phyloP scores from a whole-genome alignment of 2,113 vertebrate species.

The Rissa tridactyla region DNA sequence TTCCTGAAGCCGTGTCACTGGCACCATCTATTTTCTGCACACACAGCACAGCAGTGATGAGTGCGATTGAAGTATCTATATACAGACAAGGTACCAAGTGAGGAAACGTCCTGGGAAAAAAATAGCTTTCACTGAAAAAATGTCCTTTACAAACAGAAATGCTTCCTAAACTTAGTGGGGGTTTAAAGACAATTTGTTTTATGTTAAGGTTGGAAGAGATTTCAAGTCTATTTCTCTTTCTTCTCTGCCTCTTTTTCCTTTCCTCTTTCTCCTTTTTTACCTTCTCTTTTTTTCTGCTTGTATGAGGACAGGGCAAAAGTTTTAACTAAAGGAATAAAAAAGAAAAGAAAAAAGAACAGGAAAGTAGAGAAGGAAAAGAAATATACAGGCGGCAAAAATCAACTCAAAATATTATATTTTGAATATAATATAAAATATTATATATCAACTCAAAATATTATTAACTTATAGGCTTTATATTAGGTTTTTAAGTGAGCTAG shows the following conservation, averaged over 20 bases:
- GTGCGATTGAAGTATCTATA: background rate
- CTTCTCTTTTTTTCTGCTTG: background rate
- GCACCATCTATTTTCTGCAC: slow-evolving; percentile 36
- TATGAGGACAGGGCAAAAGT: background rate
- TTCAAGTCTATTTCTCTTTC: background rate
- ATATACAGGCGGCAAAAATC: background rate
- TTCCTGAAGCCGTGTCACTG: background rate
- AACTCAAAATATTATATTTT: background rate
- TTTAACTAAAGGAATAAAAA: background rate
- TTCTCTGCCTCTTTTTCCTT: background rate
- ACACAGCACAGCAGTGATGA: background rate
- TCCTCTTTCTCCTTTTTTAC: background rate
- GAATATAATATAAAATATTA: too few species aligned
- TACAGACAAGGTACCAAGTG: background rate
- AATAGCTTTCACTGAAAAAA: background rate
- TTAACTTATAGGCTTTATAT: background rate
- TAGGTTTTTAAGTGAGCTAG: background rate
- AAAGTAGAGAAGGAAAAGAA: background rate
- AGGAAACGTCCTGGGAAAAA: background rate
- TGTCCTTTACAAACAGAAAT: background rate
- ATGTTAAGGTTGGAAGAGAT: rapidly evolving
- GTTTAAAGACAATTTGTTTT: background rate
- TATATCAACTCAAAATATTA: background rate
- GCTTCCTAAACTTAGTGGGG: background rate
- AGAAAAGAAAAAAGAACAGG: background rate